Evolutionary conservation across 2,888 invertebrate species (phyloP), one percentile per base, ranked within the genome.

Genomic region (Mylabris sibirica): DNA sequence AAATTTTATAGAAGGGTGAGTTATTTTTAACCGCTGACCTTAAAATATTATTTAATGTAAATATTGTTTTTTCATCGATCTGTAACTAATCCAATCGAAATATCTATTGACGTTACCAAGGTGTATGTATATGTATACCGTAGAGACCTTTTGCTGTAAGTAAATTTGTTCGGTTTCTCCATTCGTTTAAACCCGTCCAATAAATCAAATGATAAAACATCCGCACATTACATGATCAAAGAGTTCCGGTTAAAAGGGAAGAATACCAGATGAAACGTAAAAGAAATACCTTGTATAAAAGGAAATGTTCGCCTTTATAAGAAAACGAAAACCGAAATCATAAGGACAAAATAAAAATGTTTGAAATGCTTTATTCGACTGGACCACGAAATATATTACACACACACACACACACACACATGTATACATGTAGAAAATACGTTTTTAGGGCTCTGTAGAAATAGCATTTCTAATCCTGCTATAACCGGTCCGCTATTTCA

Each of bases 381-480:
- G 38, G 66, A 66, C 67, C 71, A 61, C 62, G 53, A 20, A 67
- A 35, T 26, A 44, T 62, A 38, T 17, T 1, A 38, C n/a, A 17
- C n/a, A 44, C 17, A n/a, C 44, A 44, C 14, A 41, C n/a, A 41
- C n/a, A n/a, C 41, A n/a, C n/a, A 41, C n/a, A 41, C 14, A 41
- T 14, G 3, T 14, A 41, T 5, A 41, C 4, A 14, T 4, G 44
- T 17, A 6, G 17, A 17, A 14, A 64, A 34, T 26, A 34, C 30
- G 60, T 24, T 41, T 14, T 30, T 57, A 59, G 38, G 63, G 64
- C 68, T 69, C 24, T 24, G 24, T 57, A 65, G 74, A 72, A 72
- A 71, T 71, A 69, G 73, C 74, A 74, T 75, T 76, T 73, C 75
- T 78, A 78, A 78, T 80, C 77, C 74, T 44, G n/a, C 63, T 64